Evolutionary conservation across 2,113 vertebrate species (phyloP), one percentile per base, ranked within the genome.

Genomic region (Reinhardtius hippoglossoides): DNA sequence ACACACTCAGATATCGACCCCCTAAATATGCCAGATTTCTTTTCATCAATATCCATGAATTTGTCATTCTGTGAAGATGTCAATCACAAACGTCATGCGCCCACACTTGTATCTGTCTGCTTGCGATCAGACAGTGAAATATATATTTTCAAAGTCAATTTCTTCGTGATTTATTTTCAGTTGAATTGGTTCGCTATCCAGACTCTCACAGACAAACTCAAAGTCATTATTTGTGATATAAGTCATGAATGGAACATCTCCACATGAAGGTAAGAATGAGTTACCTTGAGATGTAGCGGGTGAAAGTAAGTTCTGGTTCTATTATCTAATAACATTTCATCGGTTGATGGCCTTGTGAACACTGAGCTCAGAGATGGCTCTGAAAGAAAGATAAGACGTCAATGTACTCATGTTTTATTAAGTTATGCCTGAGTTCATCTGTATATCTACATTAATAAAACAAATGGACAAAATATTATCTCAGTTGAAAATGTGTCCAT

Each of bases 291-390:
- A 70, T 71, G 61, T 5, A 46, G 54, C 4, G 31, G 18, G 15
- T 68, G 40, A 50, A 68, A 63, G 61, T 0, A 0, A 0, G n/a
- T 26, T 75, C 14, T 40, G 27, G 20, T 15, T 15, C 21, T 15
- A 52, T 64, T 80, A 67, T 86, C 75, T 74, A 46, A 65, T 24
- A 26, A 26, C 5, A 79, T 67, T 63, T 59, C 26, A 67, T 27
- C 31, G 21, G 40, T 40, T 72, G 24, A 42, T 50, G 60, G 59
- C n/a, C 48, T 72, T 63, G 62, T 62, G 67, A 76, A 57, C 58
- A 35, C 48, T 52, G 48, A 83, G 56, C 63, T 78, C 13, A 69
- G 54, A 58, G 46, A n/a, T n/a, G 24, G 55, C 59, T 65, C 44
- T 21, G 37, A 66, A 31, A 31, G 6, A 31, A 31, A 7, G 48